Percentiles rank a stretch among this genome's conserved stretches.
Conservation (phyloP, 2,113 vertebrate genomes). For the Monopterus albus region DNA sequence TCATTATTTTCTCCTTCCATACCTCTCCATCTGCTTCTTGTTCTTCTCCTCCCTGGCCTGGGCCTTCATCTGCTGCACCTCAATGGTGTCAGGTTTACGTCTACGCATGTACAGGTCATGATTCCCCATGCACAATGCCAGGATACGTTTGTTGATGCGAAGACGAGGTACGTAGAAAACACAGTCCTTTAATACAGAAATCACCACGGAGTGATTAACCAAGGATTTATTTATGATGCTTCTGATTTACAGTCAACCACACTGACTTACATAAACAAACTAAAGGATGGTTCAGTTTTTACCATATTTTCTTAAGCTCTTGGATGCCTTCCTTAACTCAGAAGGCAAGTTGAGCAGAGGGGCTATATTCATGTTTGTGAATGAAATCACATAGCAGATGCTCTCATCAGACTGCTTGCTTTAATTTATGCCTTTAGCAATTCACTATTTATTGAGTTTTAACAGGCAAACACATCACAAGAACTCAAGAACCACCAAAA, state of each 20-base stretch:
- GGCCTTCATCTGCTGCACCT: constrained; percentile 99
- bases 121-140: constrained; percentile 99
- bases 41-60: constrained; percentile 97
- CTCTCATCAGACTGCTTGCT: constrained; percentile 22
- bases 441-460: no score
- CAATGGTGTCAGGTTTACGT: constrained; percentile 96
- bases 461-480: no score
- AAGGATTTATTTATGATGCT: background rate
- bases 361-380: constrained; percentile 46
- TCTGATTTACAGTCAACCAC: constrained; percentile 5
- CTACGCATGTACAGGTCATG: constrained; percentile 98
- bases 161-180: constrained; percentile 97
- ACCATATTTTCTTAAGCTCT: constrained; percentile 3
- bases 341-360: constrained; percentile 19
- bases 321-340: constrained; percentile 27
- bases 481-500: no score
- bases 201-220: background rate
- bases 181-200: constrained; percentile 86
- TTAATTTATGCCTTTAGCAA: constrained; percentile 42
- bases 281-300: constrained; percentile 13
- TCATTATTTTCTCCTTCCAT: constrained; percentile 32
- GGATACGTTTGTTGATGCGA: constrained; percentile 97
- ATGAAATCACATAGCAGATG: constrained; percentile 52
- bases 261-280: constrained; percentile 3
- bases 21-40: constrained; percentile 95